Conservation (phyloP, 2,113 vertebrate genomes). For the Ivindomyrus marchei region DNA sequence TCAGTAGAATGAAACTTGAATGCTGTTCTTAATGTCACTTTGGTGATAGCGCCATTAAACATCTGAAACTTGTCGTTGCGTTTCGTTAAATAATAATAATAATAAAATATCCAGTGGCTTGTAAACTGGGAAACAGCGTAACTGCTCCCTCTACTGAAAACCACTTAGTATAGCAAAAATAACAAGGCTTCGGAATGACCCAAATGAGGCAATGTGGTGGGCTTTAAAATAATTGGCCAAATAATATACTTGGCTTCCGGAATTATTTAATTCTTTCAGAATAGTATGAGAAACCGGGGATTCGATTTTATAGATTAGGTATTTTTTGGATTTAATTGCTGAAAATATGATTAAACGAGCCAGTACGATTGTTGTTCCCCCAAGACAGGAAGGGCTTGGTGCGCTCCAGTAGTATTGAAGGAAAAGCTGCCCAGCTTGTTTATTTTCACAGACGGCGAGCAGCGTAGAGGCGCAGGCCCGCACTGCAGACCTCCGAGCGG, state of each 20-base stretch:
- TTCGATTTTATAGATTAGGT: neutral
- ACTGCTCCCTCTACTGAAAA: slow-evolving; percentile 19
- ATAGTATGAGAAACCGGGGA: neutral
- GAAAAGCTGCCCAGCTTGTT: slow-evolving; percentile 47
- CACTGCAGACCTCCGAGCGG: slow-evolving; percentile 32
- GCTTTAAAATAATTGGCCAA: no score
- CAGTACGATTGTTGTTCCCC: neutral
- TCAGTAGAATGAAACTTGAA: neutral
- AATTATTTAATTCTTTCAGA: neutral
- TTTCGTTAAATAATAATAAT: neutral
- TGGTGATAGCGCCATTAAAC: neutral
- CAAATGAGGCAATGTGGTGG: neutral
- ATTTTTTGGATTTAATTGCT: no score
- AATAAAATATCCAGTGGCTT: neutral
- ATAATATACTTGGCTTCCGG: neutral
- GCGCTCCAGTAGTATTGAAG: slow-evolving; percentile 59
- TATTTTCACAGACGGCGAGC: slow-evolving; percentile 47
- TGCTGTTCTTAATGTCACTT: neutral
- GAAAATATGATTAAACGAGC: neutral
- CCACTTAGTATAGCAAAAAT: slow-evolving; percentile 25
- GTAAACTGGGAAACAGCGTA: neutral
- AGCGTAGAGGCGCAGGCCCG: slow-evolving; percentile 8
- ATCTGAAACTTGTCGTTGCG: neutral
- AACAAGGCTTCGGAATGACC: slow-evolving; percentile 12
- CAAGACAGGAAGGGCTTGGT: slow-evolving; percentile 35